phyloP scores from a whole-genome alignment of 2,113 vertebrate species.

The Nannospalax galili region DNA sequence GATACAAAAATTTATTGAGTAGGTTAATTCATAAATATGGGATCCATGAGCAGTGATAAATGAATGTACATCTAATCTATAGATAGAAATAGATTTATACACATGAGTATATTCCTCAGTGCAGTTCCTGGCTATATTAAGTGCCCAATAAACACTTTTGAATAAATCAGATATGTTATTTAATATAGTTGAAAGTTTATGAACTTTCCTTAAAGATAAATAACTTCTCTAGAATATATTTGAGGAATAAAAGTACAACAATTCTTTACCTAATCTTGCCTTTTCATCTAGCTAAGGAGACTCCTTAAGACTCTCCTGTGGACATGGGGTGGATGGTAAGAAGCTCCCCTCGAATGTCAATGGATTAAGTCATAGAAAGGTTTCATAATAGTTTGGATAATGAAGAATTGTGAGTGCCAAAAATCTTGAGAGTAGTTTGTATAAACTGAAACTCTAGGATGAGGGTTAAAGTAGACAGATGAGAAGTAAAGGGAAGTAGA shows the following conservation, averaged over 20 bases:
- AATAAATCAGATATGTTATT: slow-evolving; percentile 36
- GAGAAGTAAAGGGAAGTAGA: neutral
- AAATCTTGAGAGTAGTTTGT: neutral
- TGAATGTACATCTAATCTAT: neutral
- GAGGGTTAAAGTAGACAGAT: neutral
- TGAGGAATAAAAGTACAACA: neutral
- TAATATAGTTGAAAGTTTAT: slow-evolving; percentile 21
- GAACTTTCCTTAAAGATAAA: slow-evolving; percentile 36
- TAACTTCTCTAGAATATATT: slow-evolving; percentile 7
- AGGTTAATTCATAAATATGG: neutral
- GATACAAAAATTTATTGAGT: neutral
- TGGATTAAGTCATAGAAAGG: neutral
- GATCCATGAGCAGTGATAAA: neutral
- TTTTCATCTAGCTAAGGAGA: slow-evolving; percentile 2
- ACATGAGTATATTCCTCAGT: neutral
- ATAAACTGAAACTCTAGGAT: neutral
- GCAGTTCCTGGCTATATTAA: neutral
- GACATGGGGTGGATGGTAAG: neutral
- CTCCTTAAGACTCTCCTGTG: neutral
- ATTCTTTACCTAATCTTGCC: neutral
- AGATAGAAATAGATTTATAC: neutral
- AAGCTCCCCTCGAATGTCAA: neutral
- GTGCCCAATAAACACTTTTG: neutral
- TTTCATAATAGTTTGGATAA: neutral
- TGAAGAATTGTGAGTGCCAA: neutral